phyloP scores from a whole-genome alignment of 2,113 vertebrate species.

The Stegostoma tigrinum region DNA sequence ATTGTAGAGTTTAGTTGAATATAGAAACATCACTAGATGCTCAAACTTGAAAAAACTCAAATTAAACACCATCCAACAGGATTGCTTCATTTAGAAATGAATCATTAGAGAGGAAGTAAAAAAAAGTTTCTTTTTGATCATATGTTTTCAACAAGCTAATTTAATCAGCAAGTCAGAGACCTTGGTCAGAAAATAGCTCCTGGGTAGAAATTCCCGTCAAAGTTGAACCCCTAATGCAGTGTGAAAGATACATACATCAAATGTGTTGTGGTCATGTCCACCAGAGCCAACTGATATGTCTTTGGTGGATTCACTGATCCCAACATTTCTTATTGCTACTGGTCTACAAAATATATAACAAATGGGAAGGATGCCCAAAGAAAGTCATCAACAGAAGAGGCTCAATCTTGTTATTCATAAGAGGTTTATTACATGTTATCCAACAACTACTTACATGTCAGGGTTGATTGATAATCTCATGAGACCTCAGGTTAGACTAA shows the following conservation, averaged over 20 bases:
- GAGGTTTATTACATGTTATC: too few relatives aligned
- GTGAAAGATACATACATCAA: not conserved
- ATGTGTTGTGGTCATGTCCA: too few relatives aligned
- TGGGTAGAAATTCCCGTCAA: not conserved
- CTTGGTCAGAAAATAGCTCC: not conserved
- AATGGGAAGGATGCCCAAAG: too few relatives aligned
- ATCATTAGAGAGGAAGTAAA: not conserved
- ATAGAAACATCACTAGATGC: not conserved
- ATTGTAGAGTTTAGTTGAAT: not conserved
- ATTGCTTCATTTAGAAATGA: not conserved
- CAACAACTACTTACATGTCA: too few relatives aligned
- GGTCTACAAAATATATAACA: too few relatives aligned
- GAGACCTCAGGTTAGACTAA: too few relatives aligned
- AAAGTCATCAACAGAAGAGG: too few relatives aligned
- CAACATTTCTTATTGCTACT: too few relatives aligned
- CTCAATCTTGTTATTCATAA: too few relatives aligned
- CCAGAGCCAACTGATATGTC: too few relatives aligned
- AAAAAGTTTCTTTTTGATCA: not conserved
- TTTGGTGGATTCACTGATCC: too few relatives aligned
- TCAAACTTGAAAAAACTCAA: not conserved
- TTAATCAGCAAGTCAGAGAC: not conserved
- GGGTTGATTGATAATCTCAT: too few relatives aligned
- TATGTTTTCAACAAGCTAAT: not conserved
- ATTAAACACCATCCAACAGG: not conserved
- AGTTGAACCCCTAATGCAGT: not conserved